Evolutionary conservation across 2,888 invertebrate genomes (phyloP), one percentile per base, ranked within the genome.

Genomic region (Orthosia incerta): DNA sequence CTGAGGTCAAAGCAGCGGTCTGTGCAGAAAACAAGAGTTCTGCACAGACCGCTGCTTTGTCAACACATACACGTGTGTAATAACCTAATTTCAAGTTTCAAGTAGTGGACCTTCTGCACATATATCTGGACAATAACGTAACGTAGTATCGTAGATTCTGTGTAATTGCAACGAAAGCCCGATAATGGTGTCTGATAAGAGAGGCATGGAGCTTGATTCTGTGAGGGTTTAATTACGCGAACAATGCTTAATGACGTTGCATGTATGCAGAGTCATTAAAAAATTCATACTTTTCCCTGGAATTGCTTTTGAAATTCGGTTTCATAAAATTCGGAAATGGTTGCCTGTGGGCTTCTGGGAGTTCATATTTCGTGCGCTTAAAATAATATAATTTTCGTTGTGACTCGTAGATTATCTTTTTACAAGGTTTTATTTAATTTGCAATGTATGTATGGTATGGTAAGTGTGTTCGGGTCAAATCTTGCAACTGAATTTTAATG

Each of bases 151-250:
- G 71, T 74, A 84, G 72, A 73, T 79, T 61, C 73, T 23, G 60
- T 85, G 79, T 89, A 89, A 93, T 89, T 91, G 89, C 88, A 89
- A 88, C 82, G 86, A 82, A 89, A 88, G 88, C 83, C 82, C 74
- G 82, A 87, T 89, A 85, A 86, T 86, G 74, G 79, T 48, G 55
- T 64, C 72, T 78, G 79, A 83, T 81, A 85, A 86, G 79, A 74
- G 76, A 61, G 50, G 48, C 59, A 69, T 68, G 68, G 60, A 68
- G 60, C 62, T 48, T 69, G 78, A 81, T 74, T 69, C 69, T 84
- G 69, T 68, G 50, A 48, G 62, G 46, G 60, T 68, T 71, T 85
- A 79, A 86, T 86, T 83, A 78, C 55, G 66, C 55, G 62, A 63
- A 79, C 74, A 76, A 79, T 82, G 68, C 60, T 70, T 74, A 79